Evolutionary conservation across 2,113 vertebrate species (phyloP), one percentile per base, ranked within the genome.

Genomic region (Ceuthmochares aereus): DNA sequence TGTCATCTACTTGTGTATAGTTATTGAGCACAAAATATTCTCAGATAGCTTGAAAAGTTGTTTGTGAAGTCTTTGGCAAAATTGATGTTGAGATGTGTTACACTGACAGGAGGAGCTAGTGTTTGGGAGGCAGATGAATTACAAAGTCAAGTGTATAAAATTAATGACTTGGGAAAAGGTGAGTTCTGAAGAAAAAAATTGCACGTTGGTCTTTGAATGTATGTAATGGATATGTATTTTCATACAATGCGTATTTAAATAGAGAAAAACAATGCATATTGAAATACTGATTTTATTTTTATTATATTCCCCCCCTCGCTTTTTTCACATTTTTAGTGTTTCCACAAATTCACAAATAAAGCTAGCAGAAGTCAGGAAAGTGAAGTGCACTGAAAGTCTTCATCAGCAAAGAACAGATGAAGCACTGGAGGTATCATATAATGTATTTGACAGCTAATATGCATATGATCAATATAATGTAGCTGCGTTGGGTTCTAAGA

Each of bases 381-480:
- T 67, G 51, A 75, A 86, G 14, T 42, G 75, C 49, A 27, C 66
- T 59, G 94, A 91, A 97, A 96, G 30, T 86, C 64, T 76, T 96
- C 63, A 70, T 86, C 88, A 95, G n/a, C 95, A 97, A 89, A 93
- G 54, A 67, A 7, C 56, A n/a, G 86, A 91, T 70, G 51, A 52
- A 85, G 9, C 77, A 73, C 4, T 87, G 63, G 89, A 98, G 98
- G 98, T 98, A 98, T 79, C 22, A 0, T 66, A n/a, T 77, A 80
- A 87, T 73, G 93, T 27, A 72, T 6, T n/a, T 78, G 59, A 47
- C 27, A 58, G 15, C 34, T 64, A 29, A 68, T 81, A 12, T 62
- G 45, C 18, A 4, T 55, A 17, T 12, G 13, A 4, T 56, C 63
- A 32, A 47, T 42, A 27, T 37, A 66, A 54, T 78, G 60, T 51